Conservation (phyloP, 2,113 vertebrate genomes). For the Hepsetus odoe region DNA sequence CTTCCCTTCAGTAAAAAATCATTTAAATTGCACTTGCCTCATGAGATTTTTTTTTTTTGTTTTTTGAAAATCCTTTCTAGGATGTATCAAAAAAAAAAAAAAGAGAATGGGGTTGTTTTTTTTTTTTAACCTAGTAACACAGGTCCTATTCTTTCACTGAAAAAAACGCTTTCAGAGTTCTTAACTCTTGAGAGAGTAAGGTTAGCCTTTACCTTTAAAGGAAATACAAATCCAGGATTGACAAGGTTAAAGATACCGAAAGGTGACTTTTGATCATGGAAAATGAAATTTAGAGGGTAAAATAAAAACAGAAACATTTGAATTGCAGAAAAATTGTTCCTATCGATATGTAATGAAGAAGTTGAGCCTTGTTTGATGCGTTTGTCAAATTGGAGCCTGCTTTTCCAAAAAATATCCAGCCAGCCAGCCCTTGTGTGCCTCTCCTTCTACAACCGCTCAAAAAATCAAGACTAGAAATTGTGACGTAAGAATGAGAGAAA, state of each 20-base stretch:
- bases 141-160: constrained; percentile 52
- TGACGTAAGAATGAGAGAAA: constrained; percentile 85
- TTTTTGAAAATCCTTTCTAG: constrained; percentile 72
- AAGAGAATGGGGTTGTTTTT: constrained; percentile 69
- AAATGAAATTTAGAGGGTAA: constrained; percentile 69
- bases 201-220: constrained; percentile 70
- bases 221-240: constrained; percentile 71
- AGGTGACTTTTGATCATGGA: constrained; percentile 68
- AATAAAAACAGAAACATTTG: constrained; percentile 73
- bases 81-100: constrained; percentile 66
- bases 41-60: constrained; percentile 74
- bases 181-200: constrained; percentile 70
- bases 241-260: constrained; percentile 69
- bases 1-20: constrained; percentile 91
- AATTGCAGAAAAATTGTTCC: constrained; percentile 64
- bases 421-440: constrained; percentile 73
- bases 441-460: constrained; percentile 66
- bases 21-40: constrained; percentile 99
- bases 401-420: constrained; percentile 37
- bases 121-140: constrained; percentile 70
- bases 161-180: constrained; percentile 73
- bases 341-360: constrained; percentile 74
- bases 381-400: constrained; percentile 36
- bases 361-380: constrained; percentile 65
- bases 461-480: constrained; percentile 91